Evolutionary conservation across 2,113 vertebrate genomes (phyloP).

Genomic region (Mellivora capensis): DNA sequence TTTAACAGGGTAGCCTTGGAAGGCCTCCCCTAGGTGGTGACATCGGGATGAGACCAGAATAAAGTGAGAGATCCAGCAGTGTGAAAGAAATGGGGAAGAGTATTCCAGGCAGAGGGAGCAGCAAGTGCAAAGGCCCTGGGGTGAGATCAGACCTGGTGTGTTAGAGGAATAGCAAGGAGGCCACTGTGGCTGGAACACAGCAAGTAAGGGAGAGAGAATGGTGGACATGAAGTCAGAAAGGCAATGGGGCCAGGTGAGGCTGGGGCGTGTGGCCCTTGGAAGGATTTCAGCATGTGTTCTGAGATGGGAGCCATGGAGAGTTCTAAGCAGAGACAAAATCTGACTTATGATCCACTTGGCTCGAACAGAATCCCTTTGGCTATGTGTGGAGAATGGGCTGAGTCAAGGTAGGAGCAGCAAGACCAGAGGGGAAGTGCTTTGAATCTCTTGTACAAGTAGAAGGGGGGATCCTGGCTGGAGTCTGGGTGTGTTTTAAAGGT

Average conservation of each 20-base stretch:
- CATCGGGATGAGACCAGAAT: neutral
- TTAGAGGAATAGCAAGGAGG: neutral
- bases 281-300: neutral
- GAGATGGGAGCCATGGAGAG: neutral
- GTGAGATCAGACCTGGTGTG: neutral
- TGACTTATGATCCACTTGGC: neutral
- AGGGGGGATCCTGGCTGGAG: neutral
- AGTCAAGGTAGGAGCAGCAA: fast-evolving
- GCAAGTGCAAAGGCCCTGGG: conserved; percentile 31
- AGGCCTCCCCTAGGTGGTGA: neutral
- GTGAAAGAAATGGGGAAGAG: neutral
- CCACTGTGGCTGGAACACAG: neutral
- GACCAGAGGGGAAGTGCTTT: neutral
- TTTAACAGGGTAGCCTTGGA: neutral
- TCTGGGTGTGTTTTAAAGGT: neutral
- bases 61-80: neutral
- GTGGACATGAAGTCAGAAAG: neutral
- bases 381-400: fast-evolving
- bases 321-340: neutral
- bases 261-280: neutral
- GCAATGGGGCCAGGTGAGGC: neutral
- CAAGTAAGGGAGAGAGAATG: neutral
- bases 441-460: neutral
- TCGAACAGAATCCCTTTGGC: neutral
- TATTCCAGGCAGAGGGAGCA: neutral